Conservation (phyloP, 2,797 vertebrate genomes). For the Rousettus madagascariensis region DNA sequence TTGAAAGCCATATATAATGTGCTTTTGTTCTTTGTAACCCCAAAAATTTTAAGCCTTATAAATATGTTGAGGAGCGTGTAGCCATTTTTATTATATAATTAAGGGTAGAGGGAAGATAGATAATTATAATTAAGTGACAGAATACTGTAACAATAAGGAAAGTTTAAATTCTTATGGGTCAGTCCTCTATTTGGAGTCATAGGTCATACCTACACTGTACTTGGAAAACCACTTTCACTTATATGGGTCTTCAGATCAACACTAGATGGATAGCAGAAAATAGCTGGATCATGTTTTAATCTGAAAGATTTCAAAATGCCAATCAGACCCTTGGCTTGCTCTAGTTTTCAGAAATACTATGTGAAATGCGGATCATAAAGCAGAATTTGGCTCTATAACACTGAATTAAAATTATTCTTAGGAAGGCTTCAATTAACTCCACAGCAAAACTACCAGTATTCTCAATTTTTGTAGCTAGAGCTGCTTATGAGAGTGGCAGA, state of each 20-base stretch:
- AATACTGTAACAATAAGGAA: neutral
- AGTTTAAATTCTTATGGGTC: neutral
- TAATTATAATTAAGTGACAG: neutral
- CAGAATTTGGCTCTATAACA: conserved; percentile 82
- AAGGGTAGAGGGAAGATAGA: neutral
- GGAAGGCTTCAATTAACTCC: conserved; percentile 84
- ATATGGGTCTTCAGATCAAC: neutral
- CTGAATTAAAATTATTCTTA: conserved; percentile 85
- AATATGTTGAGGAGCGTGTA: conserved; percentile 2
- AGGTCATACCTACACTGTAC: neutral
- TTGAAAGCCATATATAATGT: neutral
- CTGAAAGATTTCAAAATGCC: conserved; percentile 73
- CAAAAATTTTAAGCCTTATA: neutral
- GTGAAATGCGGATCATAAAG: conserved; percentile 78
- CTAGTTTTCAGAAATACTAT: conserved; percentile 76
- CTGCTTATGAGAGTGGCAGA: conserved; percentile 83
- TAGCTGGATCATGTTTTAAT: conserved; percentile 69
- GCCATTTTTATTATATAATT: conserved; percentile 37
- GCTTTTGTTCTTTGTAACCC: neutral
- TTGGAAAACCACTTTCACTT: neutral
- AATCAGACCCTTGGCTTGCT: conserved; percentile 68
- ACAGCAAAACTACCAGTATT: conserved; percentile 81
- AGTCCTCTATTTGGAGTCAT: neutral
- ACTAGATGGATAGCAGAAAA: conserved; percentile 62
- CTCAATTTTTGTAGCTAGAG: conserved; percentile 82